Evolutionary conservation across 2,888 invertebrate species (phyloP).

Genomic region (Tenthredo distinguenda): DNA sequence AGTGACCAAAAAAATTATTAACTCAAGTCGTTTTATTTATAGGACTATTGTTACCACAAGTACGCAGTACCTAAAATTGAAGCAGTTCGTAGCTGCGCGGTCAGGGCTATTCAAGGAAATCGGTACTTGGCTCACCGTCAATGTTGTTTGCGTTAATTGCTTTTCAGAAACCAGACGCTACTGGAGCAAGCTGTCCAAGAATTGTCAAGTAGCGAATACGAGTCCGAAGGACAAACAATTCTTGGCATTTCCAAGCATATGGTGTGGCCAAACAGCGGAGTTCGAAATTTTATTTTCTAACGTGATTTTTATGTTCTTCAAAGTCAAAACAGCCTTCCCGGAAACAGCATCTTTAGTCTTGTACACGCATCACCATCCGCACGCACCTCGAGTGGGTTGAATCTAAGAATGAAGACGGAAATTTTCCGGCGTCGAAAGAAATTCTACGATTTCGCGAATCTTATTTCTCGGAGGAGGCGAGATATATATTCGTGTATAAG

Average conservation of each 20-base stretch:
- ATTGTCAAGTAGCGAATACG: slow-evolving; percentile 5
- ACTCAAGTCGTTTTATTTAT: slow-evolving; percentile 5
- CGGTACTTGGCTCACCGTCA: slow-evolving; percentile 34
- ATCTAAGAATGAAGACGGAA: neutral
- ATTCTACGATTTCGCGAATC: neutral
- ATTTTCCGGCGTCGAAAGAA: slow-evolving; percentile 13
- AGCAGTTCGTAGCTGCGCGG: slow-evolving; percentile 11
- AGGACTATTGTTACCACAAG: neutral
- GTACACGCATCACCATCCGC: neutral
- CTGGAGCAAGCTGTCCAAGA: slow-evolving; percentile 41
- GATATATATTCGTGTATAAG: neutral
- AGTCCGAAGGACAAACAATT: slow-evolving; percentile 30
- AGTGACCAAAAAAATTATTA: neutral
- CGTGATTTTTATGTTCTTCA: neutral
- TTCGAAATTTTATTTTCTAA: neutral
- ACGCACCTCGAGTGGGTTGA: neutral
- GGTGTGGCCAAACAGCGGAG: neutral
- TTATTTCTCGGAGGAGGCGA: neutral
- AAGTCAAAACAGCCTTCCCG: neutral
- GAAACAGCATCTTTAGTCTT: neutral
- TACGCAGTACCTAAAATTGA: slow-evolving; percentile 24
- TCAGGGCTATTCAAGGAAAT: slow-evolving; percentile 46
- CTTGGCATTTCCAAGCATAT: slow-evolving; percentile 36
- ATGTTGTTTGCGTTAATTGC: slow-evolving; percentile 29
- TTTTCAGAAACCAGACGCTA: slow-evolving; percentile 45